Conservation (phyloP, 2,888 invertebrate species). For the Zhuqinia jingwanae region DNA sequence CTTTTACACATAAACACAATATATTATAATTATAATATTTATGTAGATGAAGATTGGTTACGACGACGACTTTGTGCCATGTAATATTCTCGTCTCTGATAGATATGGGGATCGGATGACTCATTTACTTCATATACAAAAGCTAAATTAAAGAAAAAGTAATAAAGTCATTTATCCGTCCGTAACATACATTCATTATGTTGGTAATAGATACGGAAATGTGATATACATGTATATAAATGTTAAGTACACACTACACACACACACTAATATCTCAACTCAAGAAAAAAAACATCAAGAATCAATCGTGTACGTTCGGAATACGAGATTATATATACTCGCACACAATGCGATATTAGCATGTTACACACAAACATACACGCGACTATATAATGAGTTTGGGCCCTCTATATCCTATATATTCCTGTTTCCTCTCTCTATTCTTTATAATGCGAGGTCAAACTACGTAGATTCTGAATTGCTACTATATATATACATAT, state of each 20-base stretch:
- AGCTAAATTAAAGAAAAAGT: background rate
- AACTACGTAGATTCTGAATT: conserved; percentile 6
- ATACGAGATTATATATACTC: background rate
- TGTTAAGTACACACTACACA: background rate
- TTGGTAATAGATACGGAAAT: background rate
- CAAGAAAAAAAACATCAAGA: background rate
- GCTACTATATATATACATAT: too few species aligned
- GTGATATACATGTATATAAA: background rate
- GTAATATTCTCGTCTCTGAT: too few species aligned
- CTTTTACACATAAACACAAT: too few species aligned
- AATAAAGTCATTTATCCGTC: background rate
- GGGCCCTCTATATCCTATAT: conserved; percentile 13
- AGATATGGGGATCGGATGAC: background rate
- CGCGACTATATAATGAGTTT: background rate
- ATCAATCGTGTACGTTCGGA: background rate
- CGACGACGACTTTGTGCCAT: too few species aligned
- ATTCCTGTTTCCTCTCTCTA: background rate
- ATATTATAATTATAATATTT: too few species aligned
- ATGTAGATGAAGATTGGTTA: too few species aligned
- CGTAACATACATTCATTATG: background rate
- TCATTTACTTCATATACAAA: background rate
- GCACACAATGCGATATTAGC: too few species aligned
- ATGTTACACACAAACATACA: background rate
- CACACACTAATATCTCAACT: background rate
- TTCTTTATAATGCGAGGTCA: conserved; percentile 17